phyloP scores from a whole-genome alignment of 2,113 vertebrate species.

The Aepyceros melampus region DNA sequence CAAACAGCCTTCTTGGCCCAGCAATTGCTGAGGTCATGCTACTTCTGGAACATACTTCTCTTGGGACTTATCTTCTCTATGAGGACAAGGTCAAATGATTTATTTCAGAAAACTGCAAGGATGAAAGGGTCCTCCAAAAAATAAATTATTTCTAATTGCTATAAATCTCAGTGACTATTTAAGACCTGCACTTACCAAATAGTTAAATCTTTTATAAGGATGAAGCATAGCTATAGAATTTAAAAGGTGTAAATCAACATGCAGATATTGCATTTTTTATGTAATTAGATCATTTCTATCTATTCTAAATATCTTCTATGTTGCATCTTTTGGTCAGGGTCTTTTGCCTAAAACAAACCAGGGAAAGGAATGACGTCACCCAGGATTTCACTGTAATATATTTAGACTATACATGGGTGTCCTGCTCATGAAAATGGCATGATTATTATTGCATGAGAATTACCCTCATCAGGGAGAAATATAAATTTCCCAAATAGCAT shows the following conservation, averaged over 20 bases:
- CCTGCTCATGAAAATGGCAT: neutral
- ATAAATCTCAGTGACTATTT: constrained; percentile 35
- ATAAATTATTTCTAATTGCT: constrained; percentile 56
- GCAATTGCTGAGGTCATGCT: neutral
- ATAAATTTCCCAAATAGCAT: neutral
- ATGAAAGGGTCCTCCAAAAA: constrained; percentile 19
- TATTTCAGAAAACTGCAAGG: constrained; percentile 34
- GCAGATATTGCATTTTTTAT: constrained; percentile 13
- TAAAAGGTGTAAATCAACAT: constrained; percentile 14
- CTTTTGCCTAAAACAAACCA: neutral
- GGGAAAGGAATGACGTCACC: neutral
- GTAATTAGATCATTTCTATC: neutral
- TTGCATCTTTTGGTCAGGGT: neutral
- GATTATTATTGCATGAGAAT: neutral
- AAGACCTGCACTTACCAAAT: constrained; percentile 47
- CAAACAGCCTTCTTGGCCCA: neutral
- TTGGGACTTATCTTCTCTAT: neutral
- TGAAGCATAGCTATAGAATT: neutral
- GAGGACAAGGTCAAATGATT: neutral
- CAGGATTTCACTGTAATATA: neutral
- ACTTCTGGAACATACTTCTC: neutral
- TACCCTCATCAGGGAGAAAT: neutral
- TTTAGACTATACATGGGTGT: neutral
- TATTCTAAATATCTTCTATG: neutral
- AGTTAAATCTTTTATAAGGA: constrained; percentile 36